Conservation (phyloP, 2,113 vertebrate genomes). For the Anseranas semipalmata region DNA sequence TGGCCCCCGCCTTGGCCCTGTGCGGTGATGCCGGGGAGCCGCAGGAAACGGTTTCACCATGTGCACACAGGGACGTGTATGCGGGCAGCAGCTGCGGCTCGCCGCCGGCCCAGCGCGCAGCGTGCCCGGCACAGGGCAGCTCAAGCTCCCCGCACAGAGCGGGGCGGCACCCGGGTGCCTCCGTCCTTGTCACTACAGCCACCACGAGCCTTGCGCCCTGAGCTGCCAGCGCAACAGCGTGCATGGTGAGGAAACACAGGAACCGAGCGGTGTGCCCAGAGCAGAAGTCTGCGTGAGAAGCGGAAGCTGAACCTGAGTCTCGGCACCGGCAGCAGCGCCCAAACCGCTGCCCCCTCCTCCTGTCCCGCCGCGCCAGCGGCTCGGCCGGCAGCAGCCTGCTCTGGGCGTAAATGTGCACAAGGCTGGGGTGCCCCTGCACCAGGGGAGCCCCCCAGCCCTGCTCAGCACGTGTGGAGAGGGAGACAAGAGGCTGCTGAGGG, state of each 20-base stretch:
- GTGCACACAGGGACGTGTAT: rapidly evolving
- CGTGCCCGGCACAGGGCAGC: background rate
- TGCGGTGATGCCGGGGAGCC: background rate
- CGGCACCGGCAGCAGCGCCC: background rate
- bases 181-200: background rate
- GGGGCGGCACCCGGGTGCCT: background rate
- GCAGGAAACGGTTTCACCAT: background rate
- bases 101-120: background rate
- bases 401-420: rapidly evolving
- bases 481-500: background rate
- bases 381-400: background rate
- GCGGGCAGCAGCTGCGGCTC: background rate
- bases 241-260: background rate
- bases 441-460: too few species aligned
- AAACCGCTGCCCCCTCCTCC: background rate
- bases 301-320: background rate
- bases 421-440: background rate
- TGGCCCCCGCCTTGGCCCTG: background rate
- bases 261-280: background rate
- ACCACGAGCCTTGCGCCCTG: background rate
- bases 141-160: too few species aligned
- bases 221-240: rapidly evolving
- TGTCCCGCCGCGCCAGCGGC: background rate
- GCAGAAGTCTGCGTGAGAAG: background rate
- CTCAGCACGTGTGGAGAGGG: too few species aligned